Percentiles rank a stretch among this genome's conserved stretches.
These are phyloP conservation scores for Oncorhynchus kisutch DNA, from an alignment of 2,113 vertebrate genomes.

Conservation along the genomic window DNA sequence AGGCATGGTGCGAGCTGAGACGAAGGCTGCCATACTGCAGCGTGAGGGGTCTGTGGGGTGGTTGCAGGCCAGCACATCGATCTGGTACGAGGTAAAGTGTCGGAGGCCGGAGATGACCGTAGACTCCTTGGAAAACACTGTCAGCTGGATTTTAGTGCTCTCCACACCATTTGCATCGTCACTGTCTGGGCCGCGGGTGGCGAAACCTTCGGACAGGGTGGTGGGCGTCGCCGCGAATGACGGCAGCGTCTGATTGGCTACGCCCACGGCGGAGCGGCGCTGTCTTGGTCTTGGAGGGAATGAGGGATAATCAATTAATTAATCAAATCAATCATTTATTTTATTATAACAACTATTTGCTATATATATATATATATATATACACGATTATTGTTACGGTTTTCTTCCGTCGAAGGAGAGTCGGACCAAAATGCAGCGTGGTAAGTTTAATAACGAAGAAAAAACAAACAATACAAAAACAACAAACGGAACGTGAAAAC, in stretches of 20 bases:
- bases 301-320: neutral
- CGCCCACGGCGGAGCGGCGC: slow-evolving; percentile 77
- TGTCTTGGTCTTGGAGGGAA: slow-evolving; percentile 76
- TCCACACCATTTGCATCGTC: slow-evolving; percentile 57
- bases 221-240: slow-evolving; percentile 59
- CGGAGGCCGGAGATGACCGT: slow-evolving; percentile 87
- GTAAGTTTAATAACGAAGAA: too few species aligned
- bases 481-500: too few species aligned
- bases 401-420: too few species aligned
- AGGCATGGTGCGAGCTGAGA: slow-evolving; percentile 94
- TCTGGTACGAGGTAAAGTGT: slow-evolving; percentile 95
- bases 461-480: too few species aligned
- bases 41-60: slow-evolving; percentile 69
- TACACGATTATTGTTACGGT: too few species aligned
- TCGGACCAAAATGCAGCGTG: too few species aligned
- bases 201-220: slow-evolving; percentile 42
- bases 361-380: too few species aligned
- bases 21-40: slow-evolving; percentile 91
- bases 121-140: slow-evolving; percentile 81
- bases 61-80: slow-evolving; percentile 97
- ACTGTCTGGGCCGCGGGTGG: slow-evolving; percentile 53
- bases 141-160: slow-evolving; percentile 75
- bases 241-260: slow-evolving; percentile 73
- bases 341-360: too few species aligned
- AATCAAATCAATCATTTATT: too few species aligned